Conservation (phyloP, 2,113 vertebrate genomes). For the Carassius gibelio region DNA sequence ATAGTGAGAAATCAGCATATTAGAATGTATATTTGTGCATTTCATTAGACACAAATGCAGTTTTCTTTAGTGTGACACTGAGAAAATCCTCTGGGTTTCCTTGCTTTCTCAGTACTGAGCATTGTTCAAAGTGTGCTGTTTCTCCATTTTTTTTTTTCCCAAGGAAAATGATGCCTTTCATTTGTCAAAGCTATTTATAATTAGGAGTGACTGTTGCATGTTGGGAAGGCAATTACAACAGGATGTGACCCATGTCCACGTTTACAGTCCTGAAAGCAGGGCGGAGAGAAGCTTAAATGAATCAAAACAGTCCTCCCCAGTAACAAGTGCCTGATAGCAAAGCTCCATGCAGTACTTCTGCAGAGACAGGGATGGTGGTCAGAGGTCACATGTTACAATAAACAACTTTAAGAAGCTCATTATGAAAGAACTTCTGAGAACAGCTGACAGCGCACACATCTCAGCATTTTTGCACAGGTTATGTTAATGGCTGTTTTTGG, state of each 20-base stretch:
- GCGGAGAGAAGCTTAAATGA: slow-evolving; percentile 53
- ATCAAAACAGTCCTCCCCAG: slow-evolving; percentile 53
- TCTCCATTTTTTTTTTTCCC: slow-evolving; percentile 38
- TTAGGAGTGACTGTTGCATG: slow-evolving; percentile 45
- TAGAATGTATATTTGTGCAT: not conserved
- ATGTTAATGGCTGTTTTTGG: slow-evolving; percentile 9
- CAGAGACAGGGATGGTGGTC: slow-evolving; percentile 1
- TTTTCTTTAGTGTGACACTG: slow-evolving; percentile 5
- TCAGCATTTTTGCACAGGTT: slow-evolving; percentile 11
- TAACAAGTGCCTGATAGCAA: slow-evolving; percentile 41
- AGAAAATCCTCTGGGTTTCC: not conserved
- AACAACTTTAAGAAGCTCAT: slow-evolving; percentile 44
- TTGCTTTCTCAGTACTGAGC: not conserved
- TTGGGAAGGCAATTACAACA: slow-evolving; percentile 63
- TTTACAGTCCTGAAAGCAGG: slow-evolving; percentile 65
- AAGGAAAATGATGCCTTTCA: slow-evolving; percentile 49
- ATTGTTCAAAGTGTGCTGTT: slow-evolving; percentile 33
- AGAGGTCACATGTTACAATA: slow-evolving; percentile 39
- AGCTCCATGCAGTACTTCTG: not conserved
- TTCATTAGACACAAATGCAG: not conserved
- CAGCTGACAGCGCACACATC: slow-evolving; percentile 9
- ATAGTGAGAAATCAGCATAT: not conserved
- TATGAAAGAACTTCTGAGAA: slow-evolving; percentile 46
- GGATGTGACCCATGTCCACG: slow-evolving; percentile 65
- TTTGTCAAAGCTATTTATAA: slow-evolving; percentile 59